Evolutionary conservation across 2,797 vertebrate genomes (phyloP).

Genomic region (Botia kubotai): DNA sequence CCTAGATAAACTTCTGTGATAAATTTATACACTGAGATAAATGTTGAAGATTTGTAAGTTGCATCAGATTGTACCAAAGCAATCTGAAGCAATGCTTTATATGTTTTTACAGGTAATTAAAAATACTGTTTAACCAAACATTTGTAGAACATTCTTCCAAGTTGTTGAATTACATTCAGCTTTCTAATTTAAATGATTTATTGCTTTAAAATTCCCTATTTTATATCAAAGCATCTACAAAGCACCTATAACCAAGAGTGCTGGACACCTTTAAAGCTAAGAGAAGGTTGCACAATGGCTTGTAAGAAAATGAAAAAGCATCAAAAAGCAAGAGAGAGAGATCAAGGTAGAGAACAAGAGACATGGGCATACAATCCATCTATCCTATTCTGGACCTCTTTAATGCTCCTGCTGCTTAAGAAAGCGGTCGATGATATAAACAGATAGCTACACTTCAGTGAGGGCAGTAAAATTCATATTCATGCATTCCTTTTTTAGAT

Average conservation of each 20-base stretch:
- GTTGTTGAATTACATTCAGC: conserved; percentile 34
- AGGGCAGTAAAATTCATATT: conserved; percentile 46
- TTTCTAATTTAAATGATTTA: not conserved
- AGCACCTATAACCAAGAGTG: too few relatives aligned
- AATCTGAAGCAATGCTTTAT: too few relatives aligned
- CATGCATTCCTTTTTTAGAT: conserved; percentile 49
- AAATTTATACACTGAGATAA: too few relatives aligned
- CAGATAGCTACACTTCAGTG: conserved; percentile 59
- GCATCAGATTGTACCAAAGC: conserved; percentile 62
- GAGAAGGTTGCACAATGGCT: not conserved
- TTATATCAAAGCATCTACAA: too few relatives aligned
- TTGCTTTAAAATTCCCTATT: not conserved
- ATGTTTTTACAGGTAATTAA: too few relatives aligned
- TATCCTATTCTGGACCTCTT: conserved; percentile 37
- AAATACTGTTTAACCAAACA: too few relatives aligned
- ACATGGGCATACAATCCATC: conserved; percentile 18
- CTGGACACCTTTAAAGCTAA: too few relatives aligned
- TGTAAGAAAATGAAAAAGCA: not conserved
- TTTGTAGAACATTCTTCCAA: conserved; percentile 9
- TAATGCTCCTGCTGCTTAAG: conserved; percentile 46
- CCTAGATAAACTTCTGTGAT: too few relatives aligned
- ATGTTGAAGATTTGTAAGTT: conserved; percentile 43
- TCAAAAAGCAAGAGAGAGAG: not conserved
- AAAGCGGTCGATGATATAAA: conserved; percentile 64
- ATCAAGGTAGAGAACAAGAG: not conserved